Conservation (phyloP, 2,888 invertebrate genomes). For the Leucoma salicis region DNA sequence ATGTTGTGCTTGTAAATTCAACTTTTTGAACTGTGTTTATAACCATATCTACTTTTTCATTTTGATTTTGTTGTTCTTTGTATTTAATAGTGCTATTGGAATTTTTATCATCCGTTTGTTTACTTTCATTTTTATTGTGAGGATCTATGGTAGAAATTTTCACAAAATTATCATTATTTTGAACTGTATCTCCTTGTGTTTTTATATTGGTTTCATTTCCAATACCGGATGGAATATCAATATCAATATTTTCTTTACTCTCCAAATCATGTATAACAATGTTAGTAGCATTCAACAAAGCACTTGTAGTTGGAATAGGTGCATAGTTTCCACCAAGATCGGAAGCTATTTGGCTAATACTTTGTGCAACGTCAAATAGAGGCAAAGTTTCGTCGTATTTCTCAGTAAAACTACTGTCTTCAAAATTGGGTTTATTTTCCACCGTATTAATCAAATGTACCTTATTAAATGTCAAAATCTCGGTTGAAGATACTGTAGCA, state of each 20-base stretch:
- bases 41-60: constrained; percentile 18
- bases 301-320: constrained; percentile 59
- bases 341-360: constrained; percentile 77
- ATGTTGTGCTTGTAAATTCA: constrained; percentile 35
- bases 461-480: constrained; percentile 45
- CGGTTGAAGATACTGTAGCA: constrained; percentile 59
- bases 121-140: constrained; percentile 36
- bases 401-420: constrained; percentile 20
- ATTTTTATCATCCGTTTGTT: constrained; percentile 10
- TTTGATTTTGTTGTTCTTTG: constrained; percentile 7
- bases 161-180: constrained; percentile 53
- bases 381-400: constrained; percentile 45
- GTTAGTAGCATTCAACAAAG: constrained; percentile 57
- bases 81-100: constrained; percentile 12
- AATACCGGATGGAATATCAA: constrained; percentile 58
- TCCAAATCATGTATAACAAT: constrained; percentile 51
- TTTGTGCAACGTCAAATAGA: constrained; percentile 73
- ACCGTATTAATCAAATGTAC: constrained; percentile 19
- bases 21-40: constrained; percentile 29
- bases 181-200: constrained; percentile 26
- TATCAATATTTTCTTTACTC: constrained; percentile 70
- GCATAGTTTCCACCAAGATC: constrained; percentile 65
- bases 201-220: constrained; percentile 38
- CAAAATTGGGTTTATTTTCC: constrained; percentile 18
- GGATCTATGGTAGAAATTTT: constrained; percentile 71